phyloP scores from a whole-genome alignment of 2,113 vertebrate genomes.

The Plectropomus leopardus region DNA sequence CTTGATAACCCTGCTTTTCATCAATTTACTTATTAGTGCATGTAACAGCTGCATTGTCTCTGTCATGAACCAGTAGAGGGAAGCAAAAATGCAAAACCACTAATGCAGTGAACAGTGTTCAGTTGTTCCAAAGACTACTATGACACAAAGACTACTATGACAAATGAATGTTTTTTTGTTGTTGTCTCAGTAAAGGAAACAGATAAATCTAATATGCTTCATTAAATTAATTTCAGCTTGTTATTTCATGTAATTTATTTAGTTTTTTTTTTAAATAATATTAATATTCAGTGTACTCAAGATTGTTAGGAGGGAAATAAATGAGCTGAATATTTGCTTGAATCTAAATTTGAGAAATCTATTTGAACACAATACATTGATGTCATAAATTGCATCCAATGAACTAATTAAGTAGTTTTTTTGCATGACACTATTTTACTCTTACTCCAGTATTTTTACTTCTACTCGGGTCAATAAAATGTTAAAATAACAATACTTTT shows the following conservation, averaged over 20 bases:
- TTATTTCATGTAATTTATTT: no score
- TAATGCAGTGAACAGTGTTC: not conserved
- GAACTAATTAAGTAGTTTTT: no score
- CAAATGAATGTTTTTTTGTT: no score
- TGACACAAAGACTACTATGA: no score
- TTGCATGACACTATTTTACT: no score
- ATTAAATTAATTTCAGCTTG: slow-evolving; percentile 21
- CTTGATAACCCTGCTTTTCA: not conserved
- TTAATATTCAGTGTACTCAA: not conserved
- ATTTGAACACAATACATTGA: no score
- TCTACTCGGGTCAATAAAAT: no score
- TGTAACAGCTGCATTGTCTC: not conserved
- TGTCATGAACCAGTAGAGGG: not conserved
- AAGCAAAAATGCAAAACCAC: not conserved
- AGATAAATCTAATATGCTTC: not conserved
- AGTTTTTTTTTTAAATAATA: no score
- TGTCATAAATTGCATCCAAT: no score
- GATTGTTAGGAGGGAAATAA: not conserved
- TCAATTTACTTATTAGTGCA: not conserved
- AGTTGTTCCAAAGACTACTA: not conserved
- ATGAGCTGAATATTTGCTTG: not conserved
- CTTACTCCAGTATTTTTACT: no score
- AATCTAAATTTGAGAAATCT: slow-evolving; percentile 6
- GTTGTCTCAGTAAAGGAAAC: no score
- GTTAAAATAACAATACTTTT: no score